Percentiles rank a stretch among this genome's conserved stretches.
Evolutionary conservation across 1,140 invertebrate species (phyloP).

Genomic region (Drosophila tropicalis): DNA sequence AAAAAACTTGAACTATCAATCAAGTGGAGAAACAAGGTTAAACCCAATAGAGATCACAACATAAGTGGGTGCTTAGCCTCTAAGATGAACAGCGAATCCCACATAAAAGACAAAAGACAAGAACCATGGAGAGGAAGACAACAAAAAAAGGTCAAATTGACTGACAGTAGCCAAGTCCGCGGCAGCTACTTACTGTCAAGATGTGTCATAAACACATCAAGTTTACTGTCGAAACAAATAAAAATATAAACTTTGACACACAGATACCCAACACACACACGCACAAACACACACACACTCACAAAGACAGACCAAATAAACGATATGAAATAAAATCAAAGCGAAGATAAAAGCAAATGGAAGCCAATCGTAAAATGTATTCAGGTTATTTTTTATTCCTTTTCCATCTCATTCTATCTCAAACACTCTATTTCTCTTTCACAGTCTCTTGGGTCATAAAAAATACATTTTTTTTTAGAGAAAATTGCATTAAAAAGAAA

Average conservation of each 20-base stretch:
- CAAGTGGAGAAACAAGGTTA: slow-evolving; percentile 47
- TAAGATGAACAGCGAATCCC: slow-evolving; percentile 39
- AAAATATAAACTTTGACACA: slow-evolving; percentile 81
- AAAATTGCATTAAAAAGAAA: slow-evolving; percentile 75
- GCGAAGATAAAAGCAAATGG: slow-evolving; percentile 55
- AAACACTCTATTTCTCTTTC: not conserved
- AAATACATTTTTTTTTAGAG: slow-evolving; percentile 78
- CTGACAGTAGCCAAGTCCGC: slow-evolving; percentile 62
- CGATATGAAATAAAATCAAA: slow-evolving; percentile 61
- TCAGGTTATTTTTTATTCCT: slow-evolving; percentile 29
- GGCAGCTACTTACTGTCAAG: slow-evolving; percentile 78
- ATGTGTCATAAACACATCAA: slow-evolving; percentile 80
- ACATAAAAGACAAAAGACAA: slow-evolving; percentile 38
- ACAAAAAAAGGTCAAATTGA: slow-evolving; percentile 70
- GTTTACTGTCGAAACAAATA: slow-evolving; percentile 81
- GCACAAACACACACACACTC: slow-evolving; percentile 2
- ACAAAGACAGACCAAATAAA: slow-evolving; percentile 32
- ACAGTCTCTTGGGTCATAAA: slow-evolving; percentile 56
- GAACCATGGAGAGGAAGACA: slow-evolving; percentile 9
- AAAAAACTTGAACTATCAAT: slow-evolving; percentile 47
- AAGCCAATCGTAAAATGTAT: slow-evolving; percentile 46
- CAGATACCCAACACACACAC: slow-evolving; percentile 25
- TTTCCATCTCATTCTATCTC: slow-evolving; percentile 1
- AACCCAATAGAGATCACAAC: slow-evolving; percentile 29
- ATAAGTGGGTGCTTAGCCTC: slow-evolving; percentile 62